Percentiles rank a stretch among this genome's conserved stretches.
phyloP scores from a whole-genome alignment of 2,888 invertebrate genomes.

The Platycnemis pennipes region DNA sequence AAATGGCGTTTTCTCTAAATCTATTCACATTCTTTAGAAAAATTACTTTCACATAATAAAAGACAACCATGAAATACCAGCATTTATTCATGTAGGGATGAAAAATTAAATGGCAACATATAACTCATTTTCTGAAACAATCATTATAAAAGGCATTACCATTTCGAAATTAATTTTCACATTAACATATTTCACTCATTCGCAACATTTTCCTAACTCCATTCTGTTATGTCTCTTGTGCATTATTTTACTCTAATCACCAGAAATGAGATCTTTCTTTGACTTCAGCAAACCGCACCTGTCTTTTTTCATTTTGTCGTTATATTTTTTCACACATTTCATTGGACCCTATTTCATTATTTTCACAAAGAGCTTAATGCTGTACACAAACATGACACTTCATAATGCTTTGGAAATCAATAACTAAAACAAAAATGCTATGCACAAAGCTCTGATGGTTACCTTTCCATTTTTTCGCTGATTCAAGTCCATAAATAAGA shows the following conservation, averaged over 20 bases:
- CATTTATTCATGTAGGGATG: slow-evolving; percentile 13
- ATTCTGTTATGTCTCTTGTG: not conserved
- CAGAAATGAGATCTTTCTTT: slow-evolving; percentile 32
- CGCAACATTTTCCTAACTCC: slow-evolving; percentile 12
- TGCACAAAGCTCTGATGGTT: slow-evolving; percentile 28
- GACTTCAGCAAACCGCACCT: slow-evolving; percentile 1
- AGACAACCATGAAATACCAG: slow-evolving; percentile 39
- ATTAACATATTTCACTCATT: slow-evolving; percentile 23
- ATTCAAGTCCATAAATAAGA: slow-evolving; percentile 28
- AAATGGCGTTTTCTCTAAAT: slow-evolving; percentile 14
- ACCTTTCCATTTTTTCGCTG: not conserved
- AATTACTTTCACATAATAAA: slow-evolving; percentile 33
- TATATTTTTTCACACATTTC: not conserved
- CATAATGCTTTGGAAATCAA: not conserved
- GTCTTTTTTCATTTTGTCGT: slow-evolving; percentile 22
- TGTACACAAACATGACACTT: not conserved
- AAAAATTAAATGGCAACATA: not conserved
- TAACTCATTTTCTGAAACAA: not conserved
- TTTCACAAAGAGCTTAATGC: not conserved
- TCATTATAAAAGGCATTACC: slow-evolving; percentile 26
- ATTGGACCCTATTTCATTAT: slow-evolving; percentile 1
- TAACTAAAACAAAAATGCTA: not conserved
- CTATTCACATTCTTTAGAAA: slow-evolving; percentile 36
- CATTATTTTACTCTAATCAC: slow-evolving; percentile 35
- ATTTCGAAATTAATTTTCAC: slow-evolving; percentile 22